Evolutionary conservation across 2,113 vertebrate genomes (phyloP), one percentile per base, ranked within the genome.

Genomic region (Halcyon malimbica): DNA sequence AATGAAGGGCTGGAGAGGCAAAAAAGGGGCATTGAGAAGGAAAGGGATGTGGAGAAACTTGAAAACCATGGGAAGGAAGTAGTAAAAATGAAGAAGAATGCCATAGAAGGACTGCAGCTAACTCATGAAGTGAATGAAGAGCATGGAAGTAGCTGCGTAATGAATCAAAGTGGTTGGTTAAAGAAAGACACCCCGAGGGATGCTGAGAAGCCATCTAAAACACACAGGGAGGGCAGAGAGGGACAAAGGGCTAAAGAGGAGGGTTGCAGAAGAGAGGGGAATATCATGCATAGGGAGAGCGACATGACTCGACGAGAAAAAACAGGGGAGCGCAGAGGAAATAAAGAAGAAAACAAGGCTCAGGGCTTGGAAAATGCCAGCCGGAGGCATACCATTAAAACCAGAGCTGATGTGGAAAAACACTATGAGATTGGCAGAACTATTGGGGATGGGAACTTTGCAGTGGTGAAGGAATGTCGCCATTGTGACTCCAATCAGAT

Each of bases 401-500:
- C 31, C 60, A 83, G 85, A 11, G 95, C 96, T 6, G 97, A 99
- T 39, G 98, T 99, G 12, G 98, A 99, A 90, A 98, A 96, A 15
- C 97, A 97, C 67, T 99, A 99, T 4, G 98, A 99, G 76, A 97
- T 99, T 6, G 99, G 99, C 46, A 97, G 98, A 19, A 98, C 98
- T 95, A 98, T 99, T 5, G 99, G 99, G 37, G 99, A 99, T 1
- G 99, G 99, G 10, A 99, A 99, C 94, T 99, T 99, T 62, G 99
- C 99, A 0, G 97, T 99, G 53, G 99, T 99, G 87, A 99, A 98
- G 82, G 98, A 99, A 93, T 99, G 99, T 90, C 93, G 97, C 65
- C 98, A 97, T 37, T 98, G 98, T 3, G 96, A 96, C 81, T 97
- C 95, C 17, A 96, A 97, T 42, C 97, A 98, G 94, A 97, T 91